These are phyloP conservation scores for Sakesphorus luctuosus DNA, from an alignment of 2,113 vertebrate genomes.

Conservation along the genomic window DNA sequence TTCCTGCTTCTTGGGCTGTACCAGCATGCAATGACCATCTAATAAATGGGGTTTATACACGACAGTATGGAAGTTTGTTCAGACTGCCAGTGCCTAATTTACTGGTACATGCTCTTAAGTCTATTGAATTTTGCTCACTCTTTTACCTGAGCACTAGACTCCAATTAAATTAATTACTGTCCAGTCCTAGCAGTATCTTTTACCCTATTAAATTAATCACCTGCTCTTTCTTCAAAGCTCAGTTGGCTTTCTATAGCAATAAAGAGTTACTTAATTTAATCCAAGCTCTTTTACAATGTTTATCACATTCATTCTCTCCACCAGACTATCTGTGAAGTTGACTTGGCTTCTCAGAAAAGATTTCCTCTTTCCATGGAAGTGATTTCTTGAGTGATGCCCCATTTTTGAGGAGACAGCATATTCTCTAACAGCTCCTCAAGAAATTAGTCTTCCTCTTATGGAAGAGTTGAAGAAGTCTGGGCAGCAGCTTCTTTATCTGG, in stretches of 20 bases:
- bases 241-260: constrained; percentile 19
- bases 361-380: background rate
- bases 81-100: constrained; percentile 8
- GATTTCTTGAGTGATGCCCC: constrained; percentile 13
- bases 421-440: background rate
- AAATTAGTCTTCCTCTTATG: constrained; percentile 12
- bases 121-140: constrained; percentile 33
- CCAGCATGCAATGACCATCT: background rate
- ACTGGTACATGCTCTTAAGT: background rate
- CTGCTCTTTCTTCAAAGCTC: constrained; percentile 24
- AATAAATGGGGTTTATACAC: background rate
- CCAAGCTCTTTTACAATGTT: constrained; percentile 19
- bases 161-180: constrained; percentile 66
- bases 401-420: constrained; percentile 20
- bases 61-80: background rate
- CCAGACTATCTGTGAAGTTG: background rate
- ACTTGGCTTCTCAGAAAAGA: constrained; percentile 26
- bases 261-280: constrained; percentile 46
- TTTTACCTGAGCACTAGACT: constrained; percentile 11
- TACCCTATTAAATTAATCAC: constrained; percentile 41
- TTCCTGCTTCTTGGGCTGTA: background rate
- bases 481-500: background rate
- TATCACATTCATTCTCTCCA: background rate
- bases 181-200: constrained; percentile 28
- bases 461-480: background rate